Base-by-base conservation (phyloP, 2,888 invertebrate genomes). In the Macrosoma leucophasiata region DNA sequence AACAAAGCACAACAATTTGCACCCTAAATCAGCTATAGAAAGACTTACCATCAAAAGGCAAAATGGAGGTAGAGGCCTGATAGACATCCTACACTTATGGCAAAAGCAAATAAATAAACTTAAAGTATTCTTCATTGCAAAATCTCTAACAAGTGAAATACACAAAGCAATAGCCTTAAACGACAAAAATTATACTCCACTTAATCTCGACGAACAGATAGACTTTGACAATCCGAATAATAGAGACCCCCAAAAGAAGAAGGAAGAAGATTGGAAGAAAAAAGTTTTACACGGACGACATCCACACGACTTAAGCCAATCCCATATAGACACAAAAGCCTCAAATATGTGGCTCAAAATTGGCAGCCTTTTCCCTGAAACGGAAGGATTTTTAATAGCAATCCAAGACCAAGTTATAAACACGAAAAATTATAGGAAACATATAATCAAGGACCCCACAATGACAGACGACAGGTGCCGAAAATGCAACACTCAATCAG, bases 151-250 rank as follows among this genome's bases (percentile, higher is more conserved):
- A 9, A 29, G 29, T 6, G n/a, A 5, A 6, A 5, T 35, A 14
- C 35, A 30, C 17, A 27, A 18, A 4, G 14, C 14, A 53, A 58
- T 57, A 60, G 56, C 60, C 59, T 60, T 11, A 10, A 10, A 9
- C 8, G 21, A 21, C 10, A 27, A 27, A 10, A 27, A 9, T n/a
- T n/a, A 10, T 6, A 27, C 26, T 27, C 26, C 26, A 17, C 7
- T 27, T 11, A 28, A 28, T 12, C n/a, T 28, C n/a, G n/a, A n/a
- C n/a, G n/a, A 9, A 2, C 7, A 1, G 26, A 27, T n/a, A 27
- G 3, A 11, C 4, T n/a, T n/a, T 8, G 3, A 2, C 14, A 27
- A 10, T 9, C 0, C 3, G 17, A 17, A 4, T 9, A 14, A 2
- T 15, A 17, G 7, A 28, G 13, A 14, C 2, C n/a, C 17, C n/a